These are phyloP conservation scores for Tarsius wallacei DNA, from an alignment of 2,797 vertebrate species.

Conservation along the genomic window DNA sequence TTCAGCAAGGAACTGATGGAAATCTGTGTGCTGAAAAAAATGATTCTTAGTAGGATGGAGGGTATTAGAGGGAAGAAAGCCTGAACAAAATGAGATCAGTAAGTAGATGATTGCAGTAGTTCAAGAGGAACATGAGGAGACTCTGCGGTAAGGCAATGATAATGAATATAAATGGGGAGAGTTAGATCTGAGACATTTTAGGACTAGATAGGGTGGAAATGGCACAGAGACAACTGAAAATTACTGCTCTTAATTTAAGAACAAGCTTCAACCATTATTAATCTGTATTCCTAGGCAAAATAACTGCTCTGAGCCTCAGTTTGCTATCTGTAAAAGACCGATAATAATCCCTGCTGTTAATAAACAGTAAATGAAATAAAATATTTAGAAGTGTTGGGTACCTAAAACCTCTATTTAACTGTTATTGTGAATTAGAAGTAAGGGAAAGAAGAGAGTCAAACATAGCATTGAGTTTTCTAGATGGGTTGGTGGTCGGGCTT, in stretches of 20 bases:
- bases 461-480: background rate
- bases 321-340: slow-evolving; percentile 29
- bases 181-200: background rate
- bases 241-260: background rate
- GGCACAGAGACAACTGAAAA: background rate
- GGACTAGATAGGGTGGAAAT: background rate
- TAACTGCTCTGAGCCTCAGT: background rate
- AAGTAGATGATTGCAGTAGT: background rate
- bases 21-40: background rate
- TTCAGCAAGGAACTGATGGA: background rate
- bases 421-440: slow-evolving; percentile 13
- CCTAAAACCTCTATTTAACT: background rate
- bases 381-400: background rate
- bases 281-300: background rate
- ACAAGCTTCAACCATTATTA: background rate
- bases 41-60: background rate
- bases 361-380: slow-evolving; percentile 61
- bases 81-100: background rate
- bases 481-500: background rate
- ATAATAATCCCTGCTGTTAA: slow-evolving; percentile 4
- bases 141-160: slow-evolving; percentile 32
- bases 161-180: background rate
- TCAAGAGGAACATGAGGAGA: slow-evolving; percentile 31
- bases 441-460: background rate
- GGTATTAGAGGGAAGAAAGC: background rate